phyloP scores from a whole-genome alignment of 2,888 invertebrate genomes.

The Tridacna gigas region DNA sequence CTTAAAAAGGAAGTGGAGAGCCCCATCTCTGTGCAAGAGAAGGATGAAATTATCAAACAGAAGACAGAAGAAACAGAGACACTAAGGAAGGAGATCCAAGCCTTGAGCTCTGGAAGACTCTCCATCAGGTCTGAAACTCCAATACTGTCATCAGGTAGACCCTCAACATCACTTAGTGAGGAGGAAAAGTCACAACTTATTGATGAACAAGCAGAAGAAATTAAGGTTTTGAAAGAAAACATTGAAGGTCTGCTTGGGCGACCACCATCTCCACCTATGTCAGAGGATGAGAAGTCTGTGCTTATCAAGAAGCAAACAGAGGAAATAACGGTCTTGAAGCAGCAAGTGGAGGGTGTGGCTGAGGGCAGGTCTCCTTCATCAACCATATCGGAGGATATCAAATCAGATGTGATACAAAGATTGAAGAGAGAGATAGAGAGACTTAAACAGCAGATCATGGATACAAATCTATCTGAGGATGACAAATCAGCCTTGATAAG shows the following conservation, averaged over 20 bases:
- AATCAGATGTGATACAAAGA: constrained; percentile 53
- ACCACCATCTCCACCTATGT: constrained; percentile 51
- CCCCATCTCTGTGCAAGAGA: constrained; percentile 49
- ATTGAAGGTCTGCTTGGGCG: constrained; percentile 54
- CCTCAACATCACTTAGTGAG: constrained; percentile 30
- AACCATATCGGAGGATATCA: constrained; percentile 41
- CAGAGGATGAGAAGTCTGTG: constrained; percentile 56
- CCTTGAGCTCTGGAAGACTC: constrained; percentile 13
- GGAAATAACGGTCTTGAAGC: constrained; percentile 57
- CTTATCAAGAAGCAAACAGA: constrained; percentile 61
- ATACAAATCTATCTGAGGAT: constrained; percentile 54
- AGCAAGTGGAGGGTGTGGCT: constrained; percentile 45
- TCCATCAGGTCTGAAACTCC: neutral
- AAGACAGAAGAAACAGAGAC: constrained; percentile 44
- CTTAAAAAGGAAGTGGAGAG: constrained; percentile 56
- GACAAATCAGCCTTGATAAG: constrained; percentile 56
- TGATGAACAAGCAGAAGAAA: constrained; percentile 50
- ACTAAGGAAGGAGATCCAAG: constrained; percentile 34
- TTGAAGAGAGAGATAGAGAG: constrained; percentile 60
- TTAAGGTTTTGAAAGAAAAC: constrained; percentile 46
- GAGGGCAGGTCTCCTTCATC: constrained; percentile 41
- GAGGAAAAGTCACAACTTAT: constrained; percentile 42
- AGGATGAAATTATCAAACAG: constrained; percentile 46
- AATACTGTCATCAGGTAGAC: neutral
- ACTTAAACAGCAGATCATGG: constrained; percentile 60